These are phyloP conservation scores for Orius insidiosus DNA, from an alignment of 1,140 invertebrate genomes.

Conservation along the genomic window DNA sequence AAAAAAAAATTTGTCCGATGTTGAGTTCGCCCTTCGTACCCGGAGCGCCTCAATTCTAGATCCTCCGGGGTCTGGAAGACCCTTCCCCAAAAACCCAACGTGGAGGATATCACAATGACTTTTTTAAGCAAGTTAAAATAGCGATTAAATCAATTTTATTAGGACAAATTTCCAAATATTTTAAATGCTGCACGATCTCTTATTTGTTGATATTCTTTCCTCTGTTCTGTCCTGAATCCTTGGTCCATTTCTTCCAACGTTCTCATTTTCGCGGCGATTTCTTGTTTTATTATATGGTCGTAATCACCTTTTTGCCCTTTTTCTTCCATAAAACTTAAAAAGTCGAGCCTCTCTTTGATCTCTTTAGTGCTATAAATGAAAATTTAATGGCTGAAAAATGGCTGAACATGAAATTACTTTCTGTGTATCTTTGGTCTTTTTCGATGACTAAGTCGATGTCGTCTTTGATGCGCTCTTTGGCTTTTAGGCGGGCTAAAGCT, in stretches of 20 bases:
- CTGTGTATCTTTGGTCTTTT: background rate
- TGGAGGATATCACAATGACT: too few relatives aligned
- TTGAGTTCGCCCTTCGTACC: too few relatives aligned
- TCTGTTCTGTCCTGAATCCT: background rate
- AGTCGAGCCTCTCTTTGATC: conserved; percentile 29
- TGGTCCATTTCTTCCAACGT: background rate
- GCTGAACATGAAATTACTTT: background rate
- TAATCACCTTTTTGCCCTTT: conserved; percentile 30
- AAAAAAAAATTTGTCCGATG: too few relatives aligned
- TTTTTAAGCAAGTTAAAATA: too few relatives aligned
- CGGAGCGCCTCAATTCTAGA: too few relatives aligned
- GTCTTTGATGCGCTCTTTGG: background rate
- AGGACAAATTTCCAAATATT: background rate
- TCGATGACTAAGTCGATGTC: background rate
- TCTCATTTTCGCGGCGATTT: conserved; percentile 29
- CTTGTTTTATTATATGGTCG: conserved; percentile 28
- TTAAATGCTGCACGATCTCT: background rate
- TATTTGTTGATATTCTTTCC: background rate
- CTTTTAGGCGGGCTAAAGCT: background rate
- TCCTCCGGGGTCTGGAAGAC: too few relatives aligned
- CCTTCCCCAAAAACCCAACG: too few relatives aligned
- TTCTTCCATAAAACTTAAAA: conserved; percentile 29
- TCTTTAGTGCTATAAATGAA: conserved; percentile 25
- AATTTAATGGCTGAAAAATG: background rate
- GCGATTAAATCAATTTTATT: background rate